A percentile compares a stretch with the other conserved stretches of the same genome.
These are phyloP conservation scores for Willowsia nigromaculata DNA, from an alignment of 2,888 invertebrate species.

Conservation along the genomic window DNA sequence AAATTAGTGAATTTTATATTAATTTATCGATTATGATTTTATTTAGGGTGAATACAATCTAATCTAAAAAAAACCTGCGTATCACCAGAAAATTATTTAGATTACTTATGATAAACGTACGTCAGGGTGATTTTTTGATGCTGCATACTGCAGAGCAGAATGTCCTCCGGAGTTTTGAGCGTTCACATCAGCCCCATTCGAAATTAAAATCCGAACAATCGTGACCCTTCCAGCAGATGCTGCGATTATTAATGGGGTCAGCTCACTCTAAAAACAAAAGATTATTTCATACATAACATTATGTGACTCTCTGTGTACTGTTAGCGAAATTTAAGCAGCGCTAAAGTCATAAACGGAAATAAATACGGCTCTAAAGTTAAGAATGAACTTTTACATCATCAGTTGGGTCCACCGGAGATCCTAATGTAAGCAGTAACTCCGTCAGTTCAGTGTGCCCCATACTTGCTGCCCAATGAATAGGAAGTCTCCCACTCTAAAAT, in stretches of 20 bases:
- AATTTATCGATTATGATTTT: too few species aligned
- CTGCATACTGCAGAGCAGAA: slow-evolving; percentile 91
- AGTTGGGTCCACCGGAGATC: slow-evolving; percentile 85
- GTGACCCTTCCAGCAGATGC: slow-evolving; percentile 88
- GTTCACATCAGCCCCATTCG: slow-evolving; percentile 87
- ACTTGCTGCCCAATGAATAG: slow-evolving; percentile 90
- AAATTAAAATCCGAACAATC: slow-evolving; percentile 85
- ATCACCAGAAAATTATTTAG: neutral
- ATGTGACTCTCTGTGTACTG: neutral
- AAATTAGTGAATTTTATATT: too few species aligned
- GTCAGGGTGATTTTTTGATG: slow-evolving; percentile 89
- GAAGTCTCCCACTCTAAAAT: slow-evolving; percentile 85
- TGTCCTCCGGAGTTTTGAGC: slow-evolving; percentile 88
- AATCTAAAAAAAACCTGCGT: too few species aligned
- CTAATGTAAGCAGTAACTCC: slow-evolving; percentile 83
- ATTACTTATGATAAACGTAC: slow-evolving; percentile 80
- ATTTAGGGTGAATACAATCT: too few species aligned
- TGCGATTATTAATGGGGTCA: slow-evolving; percentile 90
- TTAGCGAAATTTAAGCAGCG: neutral
- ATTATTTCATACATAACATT: neutral
- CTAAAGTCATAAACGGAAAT: neutral
- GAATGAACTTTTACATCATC: too few species aligned
- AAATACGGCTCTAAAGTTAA: slow-evolving; percentile 61
- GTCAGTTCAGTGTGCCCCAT: slow-evolving; percentile 89
- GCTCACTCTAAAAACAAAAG: slow-evolving; percentile 82